These are phyloP conservation scores for Tetranychus truncatus DNA, from an alignment of 2,888 invertebrate genomes.

Conservation along the genomic window DNA sequence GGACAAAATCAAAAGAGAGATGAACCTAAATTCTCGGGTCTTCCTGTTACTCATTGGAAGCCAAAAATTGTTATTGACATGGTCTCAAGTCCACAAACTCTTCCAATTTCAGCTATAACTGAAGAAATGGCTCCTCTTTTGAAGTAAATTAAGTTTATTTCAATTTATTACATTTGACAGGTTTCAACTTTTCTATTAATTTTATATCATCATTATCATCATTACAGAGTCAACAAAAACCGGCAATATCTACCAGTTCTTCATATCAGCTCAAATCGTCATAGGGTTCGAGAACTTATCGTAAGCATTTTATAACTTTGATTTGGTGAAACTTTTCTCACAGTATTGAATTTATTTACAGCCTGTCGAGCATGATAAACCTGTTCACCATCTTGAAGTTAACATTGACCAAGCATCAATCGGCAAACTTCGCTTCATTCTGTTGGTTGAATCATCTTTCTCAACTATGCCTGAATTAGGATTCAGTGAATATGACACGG, in stretches of 20 bases:
- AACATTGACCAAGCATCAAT: conserved; percentile 55
- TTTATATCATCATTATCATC: too few relatives aligned
- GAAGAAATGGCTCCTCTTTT: conserved; percentile 46
- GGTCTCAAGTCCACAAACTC: conserved; percentile 49
- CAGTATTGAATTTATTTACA: conserved; percentile 12
- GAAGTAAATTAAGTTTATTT: conserved; percentile 35
- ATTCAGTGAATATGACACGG: conserved; percentile 78
- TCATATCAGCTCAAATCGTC: conserved; percentile 61
- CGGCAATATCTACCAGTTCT: conserved; percentile 60
- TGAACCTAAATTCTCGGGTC: conserved; percentile 27
- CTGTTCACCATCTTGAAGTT: conserved; percentile 47
- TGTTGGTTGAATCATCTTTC: conserved; percentile 46
- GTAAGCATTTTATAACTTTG: conserved; percentile 30
- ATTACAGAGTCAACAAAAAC: conserved; percentile 41
- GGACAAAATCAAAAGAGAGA: conserved; percentile 7
- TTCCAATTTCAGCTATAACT: conserved; percentile 49
- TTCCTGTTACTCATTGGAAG: conserved; percentile 56
- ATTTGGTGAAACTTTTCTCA: background rate
- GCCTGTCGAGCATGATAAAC: conserved; percentile 41
- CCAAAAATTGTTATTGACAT: conserved; percentile 53
- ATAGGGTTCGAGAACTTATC: conserved; percentile 53
- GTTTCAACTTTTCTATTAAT: conserved; percentile 19
- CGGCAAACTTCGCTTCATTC: conserved; percentile 43
- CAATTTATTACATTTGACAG: background rate
- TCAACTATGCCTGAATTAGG: conserved; percentile 50